Evolutionary conservation across 2,888 invertebrate species (phyloP).

Genomic region (Odontocerum albicorne): DNA sequence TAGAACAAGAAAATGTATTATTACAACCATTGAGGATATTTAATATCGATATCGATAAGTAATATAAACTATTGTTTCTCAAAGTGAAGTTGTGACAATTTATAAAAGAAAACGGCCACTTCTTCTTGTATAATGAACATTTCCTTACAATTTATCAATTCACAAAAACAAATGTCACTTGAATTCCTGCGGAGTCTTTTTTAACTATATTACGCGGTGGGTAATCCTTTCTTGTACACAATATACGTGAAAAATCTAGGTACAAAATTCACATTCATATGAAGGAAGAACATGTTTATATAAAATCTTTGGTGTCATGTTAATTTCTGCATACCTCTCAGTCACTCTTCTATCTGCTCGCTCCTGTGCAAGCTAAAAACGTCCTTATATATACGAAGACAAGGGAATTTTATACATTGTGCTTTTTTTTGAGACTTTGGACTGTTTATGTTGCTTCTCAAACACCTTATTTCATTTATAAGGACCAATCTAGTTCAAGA

Average conservation of each 20-base stretch:
- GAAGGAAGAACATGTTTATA: constrained; percentile 35
- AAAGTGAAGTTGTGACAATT: constrained; percentile 58
- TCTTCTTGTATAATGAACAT: constrained; percentile 11
- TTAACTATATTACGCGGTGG: constrained; percentile 1
- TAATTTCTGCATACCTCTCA: constrained; percentile 17
- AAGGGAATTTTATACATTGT: constrained; percentile 27
- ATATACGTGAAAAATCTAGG: constrained; percentile 36
- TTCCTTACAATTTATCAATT: constrained; percentile 11
- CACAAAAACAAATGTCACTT: constrained; percentile 13
- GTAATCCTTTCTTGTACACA: constrained; percentile 24
- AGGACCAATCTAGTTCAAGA: too few relatives aligned
- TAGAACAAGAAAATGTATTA: constrained; percentile 63
- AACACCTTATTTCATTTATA: constrained; percentile 2
- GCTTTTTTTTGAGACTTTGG: constrained; percentile 33
- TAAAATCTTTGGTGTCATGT: constrained; percentile 36
- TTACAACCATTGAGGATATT: constrained; percentile 63
- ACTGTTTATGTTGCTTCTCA: constrained; percentile 14
- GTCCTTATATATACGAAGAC: constrained; percentile 12
- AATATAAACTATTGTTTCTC: constrained; percentile 58
- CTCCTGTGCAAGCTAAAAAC: neutral
- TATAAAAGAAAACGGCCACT: constrained; percentile 34
- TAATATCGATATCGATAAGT: constrained; percentile 50
- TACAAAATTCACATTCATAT: constrained; percentile 37
- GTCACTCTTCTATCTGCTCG: neutral
- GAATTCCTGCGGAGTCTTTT: constrained; percentile 17